Evolutionary conservation across 2,113 vertebrate species (phyloP), one percentile per base, ranked within the genome.

Genomic region (Gambusia holbrooki): DNA sequence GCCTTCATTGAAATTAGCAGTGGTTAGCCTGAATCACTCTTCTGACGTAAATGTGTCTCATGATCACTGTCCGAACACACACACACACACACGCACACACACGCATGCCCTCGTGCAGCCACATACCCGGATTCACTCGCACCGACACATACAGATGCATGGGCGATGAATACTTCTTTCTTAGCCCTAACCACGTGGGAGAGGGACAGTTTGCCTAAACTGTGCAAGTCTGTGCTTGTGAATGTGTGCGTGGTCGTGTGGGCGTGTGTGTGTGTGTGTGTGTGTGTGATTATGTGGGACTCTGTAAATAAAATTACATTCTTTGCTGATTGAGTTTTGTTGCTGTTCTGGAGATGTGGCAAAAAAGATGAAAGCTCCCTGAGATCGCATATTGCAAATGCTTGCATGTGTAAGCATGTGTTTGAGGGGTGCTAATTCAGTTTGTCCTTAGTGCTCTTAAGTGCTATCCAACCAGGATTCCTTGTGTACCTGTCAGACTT

Each of bases 271-370:
- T 27, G 27, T 27, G 27, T 27, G 40, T 42, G 13, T 42, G 40
- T 14, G 14, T 42, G 40, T 42, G 40, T 42, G 83, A 82, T 92
- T 88, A 81, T 81, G 88, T 79, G 45, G 77, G 74, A 88, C 87
- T 90, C 86, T 93, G 91, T 88, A 93, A 94, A 94, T 92, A 92
- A 92, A 88, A 90, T 92, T 83, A 91, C 92, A 90, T 93, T 93
- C 89, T 93, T 93, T 90, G 83, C 92, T 94, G 94, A 94, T 93
- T 94, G 87, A 89, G 93, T 92, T 92, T 89, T 93, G 92, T 88
- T 88, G 87, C 83, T 90, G 88, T 87, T 85, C 74, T 74, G 87
- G 88, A 89, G 87, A 87, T 78, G 82, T 88, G 76, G 79, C 73
- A 58, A 81, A 73, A 73, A 84, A 85, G 84, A 85, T 91, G 88